These are phyloP conservation scores for Fopius arisanus DNA, from an alignment of 1,140 invertebrate species.

Conservation along the genomic window DNA sequence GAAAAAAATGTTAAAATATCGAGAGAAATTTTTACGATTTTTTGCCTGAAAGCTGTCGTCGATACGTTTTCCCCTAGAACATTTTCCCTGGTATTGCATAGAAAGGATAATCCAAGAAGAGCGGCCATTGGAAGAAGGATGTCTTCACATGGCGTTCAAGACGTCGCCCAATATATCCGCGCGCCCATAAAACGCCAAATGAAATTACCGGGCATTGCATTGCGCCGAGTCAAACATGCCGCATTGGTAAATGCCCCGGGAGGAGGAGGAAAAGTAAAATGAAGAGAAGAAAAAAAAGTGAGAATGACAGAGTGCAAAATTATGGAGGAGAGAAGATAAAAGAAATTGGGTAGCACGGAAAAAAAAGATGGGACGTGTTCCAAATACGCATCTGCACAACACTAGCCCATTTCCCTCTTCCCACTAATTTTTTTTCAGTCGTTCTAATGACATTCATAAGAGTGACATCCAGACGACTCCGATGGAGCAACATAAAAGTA, in stretches of 20 bases:
- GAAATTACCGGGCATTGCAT: constrained; percentile 19
- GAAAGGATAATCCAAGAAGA: constrained; percentile 4
- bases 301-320: constrained; percentile 7
- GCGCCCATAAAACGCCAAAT: constrained; percentile 22
- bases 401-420: constrained; percentile 6
- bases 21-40: neutral
- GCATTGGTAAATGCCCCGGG: neutral
- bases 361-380: neutral
- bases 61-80: neutral
- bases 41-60: neutral
- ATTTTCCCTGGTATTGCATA: neutral
- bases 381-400: constrained; percentile 24
- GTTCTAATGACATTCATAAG: constrained; percentile 6
- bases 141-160: constrained; percentile 10
- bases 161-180: constrained; percentile 25
- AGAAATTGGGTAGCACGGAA: neutral
- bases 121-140: constrained; percentile 13
- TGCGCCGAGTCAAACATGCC: constrained; percentile 29
- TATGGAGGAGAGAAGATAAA: neutral
- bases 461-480: neutral
- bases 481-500: constrained; percentile 22
- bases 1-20: neutral
- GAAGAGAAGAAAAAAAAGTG: neutral
- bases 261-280: constrained; percentile 1
- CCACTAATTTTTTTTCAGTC: neutral